Evolutionary conservation across 2,113 vertebrate species (phyloP).

Genomic region (Gavialis gangeticus): DNA sequence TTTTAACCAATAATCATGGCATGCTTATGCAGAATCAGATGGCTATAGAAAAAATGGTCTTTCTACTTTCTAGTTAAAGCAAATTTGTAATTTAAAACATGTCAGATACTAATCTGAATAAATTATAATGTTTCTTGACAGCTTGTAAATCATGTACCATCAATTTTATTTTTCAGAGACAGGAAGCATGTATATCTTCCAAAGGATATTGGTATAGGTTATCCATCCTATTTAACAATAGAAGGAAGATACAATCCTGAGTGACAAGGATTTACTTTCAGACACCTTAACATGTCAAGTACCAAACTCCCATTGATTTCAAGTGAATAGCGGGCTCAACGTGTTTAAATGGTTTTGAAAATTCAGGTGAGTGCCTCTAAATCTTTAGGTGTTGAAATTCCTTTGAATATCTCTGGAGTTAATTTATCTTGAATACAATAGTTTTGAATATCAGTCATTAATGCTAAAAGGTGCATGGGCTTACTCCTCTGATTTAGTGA

Average conservation of each 20-base stretch:
- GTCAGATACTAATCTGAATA: not conserved
- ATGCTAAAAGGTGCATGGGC: not conserved
- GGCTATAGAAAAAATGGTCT: too few species aligned
- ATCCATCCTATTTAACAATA: not conserved
- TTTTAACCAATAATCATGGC: not conserved
- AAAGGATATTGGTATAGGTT: not conserved
- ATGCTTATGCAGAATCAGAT: not conserved
- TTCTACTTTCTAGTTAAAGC: too few species aligned
- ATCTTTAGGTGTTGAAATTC: too few species aligned
- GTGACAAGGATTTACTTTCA: not conserved
- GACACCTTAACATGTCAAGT: not conserved
- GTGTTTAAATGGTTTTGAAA: not conserved
- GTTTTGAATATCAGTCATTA: not conserved
- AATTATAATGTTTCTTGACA: not conserved
- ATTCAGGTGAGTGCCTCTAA: not conserved
- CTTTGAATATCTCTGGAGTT: not conserved
- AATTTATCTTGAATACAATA: not conserved
- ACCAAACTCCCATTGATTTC: not conserved
- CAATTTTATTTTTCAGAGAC: not conserved
- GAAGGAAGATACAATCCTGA: not conserved
- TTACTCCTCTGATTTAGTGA: not conserved
- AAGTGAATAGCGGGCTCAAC: not conserved
- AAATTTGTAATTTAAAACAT: not conserved
- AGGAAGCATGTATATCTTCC: not conserved
- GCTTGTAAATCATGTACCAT: not conserved